Percentiles rank a stretch among this genome's conserved stretches.
Evolutionary conservation across 2,888 invertebrate genomes (phyloP).

Genomic region (Cotesia congregata): DNA sequence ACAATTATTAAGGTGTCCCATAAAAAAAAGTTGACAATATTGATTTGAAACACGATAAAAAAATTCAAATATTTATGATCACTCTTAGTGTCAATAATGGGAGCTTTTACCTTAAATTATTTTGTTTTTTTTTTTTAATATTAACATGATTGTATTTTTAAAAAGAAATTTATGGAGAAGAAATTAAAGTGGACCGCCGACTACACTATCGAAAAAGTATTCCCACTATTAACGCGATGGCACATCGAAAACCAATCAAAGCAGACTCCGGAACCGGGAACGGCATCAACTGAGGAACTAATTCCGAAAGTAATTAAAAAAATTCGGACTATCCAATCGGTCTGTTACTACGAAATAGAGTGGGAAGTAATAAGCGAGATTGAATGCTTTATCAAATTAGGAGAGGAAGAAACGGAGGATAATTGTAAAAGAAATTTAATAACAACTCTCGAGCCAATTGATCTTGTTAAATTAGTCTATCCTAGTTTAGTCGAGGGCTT

Average conservation of each 20-base stretch:
- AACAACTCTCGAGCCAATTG: conserved; percentile 79
- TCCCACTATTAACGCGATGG: conserved; percentile 84
- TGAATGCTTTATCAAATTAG: conserved; percentile 67
- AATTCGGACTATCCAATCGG: conserved; percentile 73
- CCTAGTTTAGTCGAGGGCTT: conserved; percentile 76
- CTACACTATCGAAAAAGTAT: conserved; percentile 83
- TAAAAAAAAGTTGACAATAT: no score
- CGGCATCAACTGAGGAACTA: conserved; percentile 61
- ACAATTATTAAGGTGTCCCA: no score
- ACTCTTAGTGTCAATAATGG: no score
- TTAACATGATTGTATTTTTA: not conserved
- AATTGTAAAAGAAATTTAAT: conserved; percentile 69
- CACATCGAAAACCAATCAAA: conserved; percentile 73
- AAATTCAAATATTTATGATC: no score
- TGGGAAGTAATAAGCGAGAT: conserved; percentile 79
- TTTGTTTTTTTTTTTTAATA: conserved; percentile 29
- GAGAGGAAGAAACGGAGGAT: conserved; percentile 46
- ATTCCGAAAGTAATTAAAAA: conserved; percentile 74
- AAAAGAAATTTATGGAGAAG: conserved; percentile 76
- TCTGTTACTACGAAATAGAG: conserved; percentile 80
- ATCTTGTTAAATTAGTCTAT: conserved; percentile 76
- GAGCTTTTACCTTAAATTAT: no score
- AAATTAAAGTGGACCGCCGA: conserved; percentile 82
- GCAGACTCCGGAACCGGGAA: conserved; percentile 50
- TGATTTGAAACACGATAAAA: no score